Percentiles rank a stretch among this genome's conserved stretches.
These are phyloP conservation scores for Sebastes glaucus DNA, from an alignment of 2,797 vertebrate species.

Conservation along the genomic window DNA sequence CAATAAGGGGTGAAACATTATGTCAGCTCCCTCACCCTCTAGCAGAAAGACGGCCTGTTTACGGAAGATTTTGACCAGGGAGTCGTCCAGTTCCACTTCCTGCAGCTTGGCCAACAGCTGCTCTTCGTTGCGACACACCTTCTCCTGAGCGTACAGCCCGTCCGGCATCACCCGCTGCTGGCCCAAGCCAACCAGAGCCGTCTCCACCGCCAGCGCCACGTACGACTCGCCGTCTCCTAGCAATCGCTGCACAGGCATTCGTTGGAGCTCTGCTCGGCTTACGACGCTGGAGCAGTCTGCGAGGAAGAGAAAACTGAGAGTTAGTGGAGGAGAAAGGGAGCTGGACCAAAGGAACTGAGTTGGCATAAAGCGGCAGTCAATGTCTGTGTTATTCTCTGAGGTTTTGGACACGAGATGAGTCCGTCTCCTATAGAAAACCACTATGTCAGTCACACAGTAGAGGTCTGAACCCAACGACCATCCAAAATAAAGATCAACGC, in stretches of 20 bases:
- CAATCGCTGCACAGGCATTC: slow-evolving; percentile 91
- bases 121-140: slow-evolving; percentile 97
- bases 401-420: slow-evolving; percentile 26
- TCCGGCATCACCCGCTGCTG: slow-evolving; percentile 98
- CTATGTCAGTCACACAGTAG: slow-evolving; percentile 37
- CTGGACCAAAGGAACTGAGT: background rate
- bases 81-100: slow-evolving; percentile 96
- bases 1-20: slow-evolving; percentile 4
- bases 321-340: background rate
- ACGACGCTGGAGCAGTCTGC: slow-evolving; percentile 89
- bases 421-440: slow-evolving; percentile 47
- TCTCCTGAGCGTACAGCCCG: slow-evolving; percentile 97
- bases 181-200: slow-evolving; percentile 93
- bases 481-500: slow-evolving; percentile 57
- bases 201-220: slow-evolving; percentile 93
- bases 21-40: slow-evolving; percentile 86
- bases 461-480: slow-evolving; percentile 42
- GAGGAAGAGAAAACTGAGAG: background rate
- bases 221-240: slow-evolving; percentile 96
- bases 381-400: slow-evolving; percentile 26
- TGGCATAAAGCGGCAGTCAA: background rate
- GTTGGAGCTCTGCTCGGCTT: slow-evolving; percentile 91
- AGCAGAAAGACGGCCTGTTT: slow-evolving; percentile 98
- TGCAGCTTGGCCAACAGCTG: slow-evolving; percentile 97
- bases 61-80: slow-evolving; percentile 97